These are phyloP conservation scores for Characodon lateralis DNA, from an alignment of 2,797 vertebrate genomes.

Conservation along the genomic window DNA sequence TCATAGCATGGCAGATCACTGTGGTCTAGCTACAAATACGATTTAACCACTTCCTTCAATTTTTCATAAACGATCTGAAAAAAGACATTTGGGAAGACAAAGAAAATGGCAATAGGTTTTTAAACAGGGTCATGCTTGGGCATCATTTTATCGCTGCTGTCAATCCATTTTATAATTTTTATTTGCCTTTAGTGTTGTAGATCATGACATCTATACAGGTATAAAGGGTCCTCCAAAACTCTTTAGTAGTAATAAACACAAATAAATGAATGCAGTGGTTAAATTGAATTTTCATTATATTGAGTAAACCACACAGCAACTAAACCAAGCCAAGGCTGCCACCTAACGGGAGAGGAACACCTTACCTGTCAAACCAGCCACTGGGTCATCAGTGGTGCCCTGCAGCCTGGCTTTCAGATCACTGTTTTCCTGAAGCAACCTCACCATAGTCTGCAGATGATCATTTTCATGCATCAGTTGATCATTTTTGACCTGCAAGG, in stretches of 20 bases:
- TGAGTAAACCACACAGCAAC: no score
- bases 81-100: not conserved
- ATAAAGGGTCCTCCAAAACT: not conserved
- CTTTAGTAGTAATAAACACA: not conserved
- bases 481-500: conserved; percentile 29
- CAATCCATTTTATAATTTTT: not conserved
- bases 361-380: conserved; percentile 35
- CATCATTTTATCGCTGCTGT: not conserved
- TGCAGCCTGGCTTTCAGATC: conserved; percentile 42
- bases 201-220: not conserved
- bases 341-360: conserved; percentile 37
- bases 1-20: no score
- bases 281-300: not conserved
- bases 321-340: conserved; percentile 24
- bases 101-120: not conserved
- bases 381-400: not conserved
- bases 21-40: no score
- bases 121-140: not conserved
- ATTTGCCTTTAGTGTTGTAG: not conserved
- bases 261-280: not conserved
- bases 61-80: not conserved
- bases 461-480: conserved; percentile 54
- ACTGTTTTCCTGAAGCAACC: conserved; percentile 51
- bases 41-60: no score
- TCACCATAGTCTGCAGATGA: conserved; percentile 43